These are phyloP conservation scores for Exocentrus adspersus DNA, from an alignment of 2,888 invertebrate species.

Conservation along the genomic window DNA sequence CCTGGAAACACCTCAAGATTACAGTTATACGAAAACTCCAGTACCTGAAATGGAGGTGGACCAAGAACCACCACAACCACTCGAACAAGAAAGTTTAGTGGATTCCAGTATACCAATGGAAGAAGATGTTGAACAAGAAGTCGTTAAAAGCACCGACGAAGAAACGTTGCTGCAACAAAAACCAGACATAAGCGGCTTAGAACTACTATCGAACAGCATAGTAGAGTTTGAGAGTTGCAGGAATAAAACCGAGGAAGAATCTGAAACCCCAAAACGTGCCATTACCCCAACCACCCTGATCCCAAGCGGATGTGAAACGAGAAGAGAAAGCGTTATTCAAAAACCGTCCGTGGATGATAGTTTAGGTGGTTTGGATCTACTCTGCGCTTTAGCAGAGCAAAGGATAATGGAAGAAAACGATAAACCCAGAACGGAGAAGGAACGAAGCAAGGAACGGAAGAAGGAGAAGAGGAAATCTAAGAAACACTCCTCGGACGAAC, in stretches of 20 bases:
- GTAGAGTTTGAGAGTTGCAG: slow-evolving; percentile 75
- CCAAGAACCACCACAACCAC: slow-evolving; percentile 37
- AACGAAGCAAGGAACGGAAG: slow-evolving; percentile 53
- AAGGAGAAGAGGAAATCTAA: slow-evolving; percentile 65
- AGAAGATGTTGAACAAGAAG: slow-evolving; percentile 41
- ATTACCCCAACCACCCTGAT: background rate
- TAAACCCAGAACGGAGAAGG: slow-evolving; percentile 41
- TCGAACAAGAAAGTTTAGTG: slow-evolving; percentile 34
- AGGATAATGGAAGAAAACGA: slow-evolving; percentile 80
- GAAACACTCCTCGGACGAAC: slow-evolving; percentile 57
- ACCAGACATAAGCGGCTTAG: slow-evolving; percentile 83
- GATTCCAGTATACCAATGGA: slow-evolving; percentile 7
- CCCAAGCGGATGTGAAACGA: background rate
- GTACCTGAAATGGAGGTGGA: slow-evolving; percentile 32
- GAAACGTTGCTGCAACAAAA: slow-evolving; percentile 40
- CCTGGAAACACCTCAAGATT: slow-evolving; percentile 25
- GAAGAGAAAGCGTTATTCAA: background rate
- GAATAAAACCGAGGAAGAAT: slow-evolving; percentile 58
- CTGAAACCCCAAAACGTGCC: slow-evolving; percentile 34
- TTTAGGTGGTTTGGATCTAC: slow-evolving; percentile 75
- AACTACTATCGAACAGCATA: slow-evolving; percentile 85
- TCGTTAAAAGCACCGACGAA: slow-evolving; percentile 7
- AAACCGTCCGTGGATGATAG: slow-evolving; percentile 49
- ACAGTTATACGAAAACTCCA: slow-evolving; percentile 13
- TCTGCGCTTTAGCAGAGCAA: slow-evolving; percentile 88